A percentile compares a stretch with the other conserved stretches of the same genome.
Evolutionary conservation across 2,797 vertebrate genomes (phyloP).

Genomic region (Tenualosa thibaudeaui): DNA sequence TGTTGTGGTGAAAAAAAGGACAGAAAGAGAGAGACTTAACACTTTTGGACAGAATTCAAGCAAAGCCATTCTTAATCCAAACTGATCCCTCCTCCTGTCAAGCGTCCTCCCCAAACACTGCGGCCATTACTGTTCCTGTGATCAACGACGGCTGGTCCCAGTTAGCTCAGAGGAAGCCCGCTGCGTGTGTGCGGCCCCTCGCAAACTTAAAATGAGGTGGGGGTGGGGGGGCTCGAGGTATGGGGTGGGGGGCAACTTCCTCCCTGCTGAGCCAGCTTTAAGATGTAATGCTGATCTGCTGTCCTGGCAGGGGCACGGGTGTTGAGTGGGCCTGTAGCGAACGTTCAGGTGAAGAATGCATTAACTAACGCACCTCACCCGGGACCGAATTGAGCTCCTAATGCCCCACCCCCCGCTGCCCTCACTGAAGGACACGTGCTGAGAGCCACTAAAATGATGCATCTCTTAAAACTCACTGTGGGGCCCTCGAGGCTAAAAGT

Average conservation of each 20-base stretch:
- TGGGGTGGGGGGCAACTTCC: constrained; percentile 33
- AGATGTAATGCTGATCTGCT: constrained; percentile 29
- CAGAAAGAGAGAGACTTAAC: constrained; percentile 10
- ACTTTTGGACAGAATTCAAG: constrained; percentile 20
- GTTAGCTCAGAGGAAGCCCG: constrained; percentile 44
- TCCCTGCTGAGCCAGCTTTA: constrained; percentile 41
- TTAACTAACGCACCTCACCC: background rate
- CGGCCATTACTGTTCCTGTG: constrained; percentile 36
- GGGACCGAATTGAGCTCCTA: background rate
- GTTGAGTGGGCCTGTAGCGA: constrained; percentile 36
- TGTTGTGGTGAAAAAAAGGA: background rate
- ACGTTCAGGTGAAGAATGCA: constrained; percentile 35
- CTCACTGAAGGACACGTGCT: background rate
- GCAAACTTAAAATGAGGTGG: constrained; percentile 29
- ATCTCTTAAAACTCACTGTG: background rate
- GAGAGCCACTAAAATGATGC: constrained; percentile 5
- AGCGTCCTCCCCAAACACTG: constrained; percentile 30
- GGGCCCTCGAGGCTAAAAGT: background rate
- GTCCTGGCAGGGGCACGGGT: constrained; percentile 28
- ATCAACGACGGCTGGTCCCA: constrained; percentile 45
- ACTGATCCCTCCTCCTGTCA: constrained; percentile 26
- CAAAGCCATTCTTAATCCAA: constrained; percentile 34
- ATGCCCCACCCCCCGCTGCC: background rate
- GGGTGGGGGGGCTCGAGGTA: background rate
- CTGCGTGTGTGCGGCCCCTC: constrained; percentile 9